These are phyloP conservation scores for Eledone cirrhosa DNA, from an alignment of 2,888 invertebrate species.

Conservation along the genomic window DNA sequence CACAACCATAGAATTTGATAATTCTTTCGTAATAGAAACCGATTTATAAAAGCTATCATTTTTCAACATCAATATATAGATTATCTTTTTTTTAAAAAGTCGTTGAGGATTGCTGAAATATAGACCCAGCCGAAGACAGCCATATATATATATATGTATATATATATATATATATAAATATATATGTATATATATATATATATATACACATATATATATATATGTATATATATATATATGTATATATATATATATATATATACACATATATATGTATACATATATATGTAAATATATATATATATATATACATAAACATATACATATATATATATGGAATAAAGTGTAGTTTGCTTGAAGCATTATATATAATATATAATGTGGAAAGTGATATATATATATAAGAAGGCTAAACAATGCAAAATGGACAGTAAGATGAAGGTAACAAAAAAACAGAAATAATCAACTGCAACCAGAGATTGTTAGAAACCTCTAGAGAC, in stretches of 20 bases:
- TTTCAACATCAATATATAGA: not conserved
- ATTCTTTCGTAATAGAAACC: too few relatives aligned
- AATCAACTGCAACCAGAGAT: too few relatives aligned
- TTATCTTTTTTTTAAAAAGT: not conserved
- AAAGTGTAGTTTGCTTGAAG: too few relatives aligned
- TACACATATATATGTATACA: too few relatives aligned
- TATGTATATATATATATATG: not conserved
- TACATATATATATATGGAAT: too few relatives aligned
- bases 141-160: constrained; percentile 6
- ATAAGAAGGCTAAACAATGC: too few relatives aligned
- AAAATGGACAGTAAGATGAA: too few relatives aligned
- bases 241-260: too few relatives aligned
- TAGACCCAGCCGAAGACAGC: not conserved
- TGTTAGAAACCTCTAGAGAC: too few relatives aligned
- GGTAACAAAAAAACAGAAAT: too few relatives aligned
- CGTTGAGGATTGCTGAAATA: not conserved
- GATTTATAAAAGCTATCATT: not conserved
- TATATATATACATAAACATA: not conserved
- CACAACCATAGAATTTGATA: not conserved
- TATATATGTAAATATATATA: not conserved
- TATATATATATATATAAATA: not conserved
- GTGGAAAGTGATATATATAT: too few relatives aligned
- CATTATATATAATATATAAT: too few relatives aligned
- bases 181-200: not conserved
- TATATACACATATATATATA: not conserved